These are phyloP conservation scores for Gymnocheta viridis DNA, from an alignment of 2,888 invertebrate species.

Conservation along the genomic window DNA sequence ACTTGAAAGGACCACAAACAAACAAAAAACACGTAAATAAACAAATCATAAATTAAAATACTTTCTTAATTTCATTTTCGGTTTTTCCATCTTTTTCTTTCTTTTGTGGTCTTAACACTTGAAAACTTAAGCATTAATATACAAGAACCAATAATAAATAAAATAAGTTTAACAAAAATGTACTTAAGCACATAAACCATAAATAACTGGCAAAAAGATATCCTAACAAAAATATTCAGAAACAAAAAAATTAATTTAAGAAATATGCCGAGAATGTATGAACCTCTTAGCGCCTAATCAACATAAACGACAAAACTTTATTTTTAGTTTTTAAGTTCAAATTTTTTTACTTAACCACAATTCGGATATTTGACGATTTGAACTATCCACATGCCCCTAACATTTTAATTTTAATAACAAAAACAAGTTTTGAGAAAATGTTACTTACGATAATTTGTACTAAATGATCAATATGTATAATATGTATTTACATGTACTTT, in stretches of 20 bases:
- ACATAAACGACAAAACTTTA: too few species aligned
- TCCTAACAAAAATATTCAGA: not conserved
- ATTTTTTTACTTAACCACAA: too few species aligned
- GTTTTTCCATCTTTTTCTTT: not conserved
- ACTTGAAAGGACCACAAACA: not conserved
- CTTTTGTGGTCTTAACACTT: constrained; percentile 27
- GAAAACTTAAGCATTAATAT: not conserved
- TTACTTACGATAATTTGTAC: too few species aligned
- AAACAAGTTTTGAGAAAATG: too few species aligned
- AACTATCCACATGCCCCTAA: too few species aligned
- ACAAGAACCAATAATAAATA: constrained; percentile 16
- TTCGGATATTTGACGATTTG: too few species aligned
- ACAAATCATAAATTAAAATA: not conserved
- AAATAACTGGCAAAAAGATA: constrained; percentile 10
- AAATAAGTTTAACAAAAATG: constrained; percentile 29
- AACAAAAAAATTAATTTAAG: too few species aligned
- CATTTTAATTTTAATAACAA: too few species aligned
- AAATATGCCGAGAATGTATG: too few species aligned
- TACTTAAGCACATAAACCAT: constrained; percentile 12
- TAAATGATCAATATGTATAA: not conserved
- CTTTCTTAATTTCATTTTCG: not conserved
- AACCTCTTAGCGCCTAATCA: too few species aligned
- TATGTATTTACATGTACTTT: not conserved
- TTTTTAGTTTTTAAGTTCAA: too few species aligned
- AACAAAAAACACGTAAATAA: not conserved